phyloP scores from a whole-genome alignment of 2,888 invertebrate species.

The Zhengitettix transpicula region DNA sequence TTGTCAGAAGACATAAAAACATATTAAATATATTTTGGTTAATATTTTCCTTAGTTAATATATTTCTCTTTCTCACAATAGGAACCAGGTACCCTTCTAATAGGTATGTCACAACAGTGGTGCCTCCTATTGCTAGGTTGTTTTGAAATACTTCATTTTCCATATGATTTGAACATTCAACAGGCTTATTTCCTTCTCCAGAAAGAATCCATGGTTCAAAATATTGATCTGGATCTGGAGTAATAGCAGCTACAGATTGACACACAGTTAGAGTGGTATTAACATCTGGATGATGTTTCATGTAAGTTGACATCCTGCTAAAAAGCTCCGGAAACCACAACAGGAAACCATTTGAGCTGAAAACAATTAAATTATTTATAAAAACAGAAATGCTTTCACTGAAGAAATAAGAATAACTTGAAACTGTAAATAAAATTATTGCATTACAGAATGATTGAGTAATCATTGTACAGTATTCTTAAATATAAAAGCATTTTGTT shows the following conservation, averaged over 20 bases:
- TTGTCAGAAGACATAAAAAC: no score
- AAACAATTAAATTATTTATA: neutral
- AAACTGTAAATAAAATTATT: no score
- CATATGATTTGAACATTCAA: conserved; percentile 2
- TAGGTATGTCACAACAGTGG: conserved; percentile 7
- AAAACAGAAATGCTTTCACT: no score
- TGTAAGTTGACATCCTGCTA: conserved; percentile 21
- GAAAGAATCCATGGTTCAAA: neutral
- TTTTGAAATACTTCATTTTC: conserved; percentile 10
- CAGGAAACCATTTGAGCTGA: conserved; percentile 18
- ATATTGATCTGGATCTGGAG: neutral
- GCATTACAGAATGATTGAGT: no score
- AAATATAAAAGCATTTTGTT: no score
- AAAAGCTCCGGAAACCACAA: conserved; percentile 25
- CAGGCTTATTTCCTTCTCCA: neutral
- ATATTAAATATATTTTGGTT: no score
- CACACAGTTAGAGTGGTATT: neutral
- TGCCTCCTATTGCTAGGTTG: conserved; percentile 9
- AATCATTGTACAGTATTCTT: no score
- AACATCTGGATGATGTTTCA: conserved; percentile 17
- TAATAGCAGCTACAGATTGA: neutral
- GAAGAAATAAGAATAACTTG: no score
- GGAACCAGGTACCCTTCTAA: conserved; percentile 9
- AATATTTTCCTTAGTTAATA: conserved; percentile 5
- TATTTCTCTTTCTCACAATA: conserved; percentile 10